phyloP scores from a whole-genome alignment of 2,113 vertebrate species.

The Pitta sordida region DNA sequence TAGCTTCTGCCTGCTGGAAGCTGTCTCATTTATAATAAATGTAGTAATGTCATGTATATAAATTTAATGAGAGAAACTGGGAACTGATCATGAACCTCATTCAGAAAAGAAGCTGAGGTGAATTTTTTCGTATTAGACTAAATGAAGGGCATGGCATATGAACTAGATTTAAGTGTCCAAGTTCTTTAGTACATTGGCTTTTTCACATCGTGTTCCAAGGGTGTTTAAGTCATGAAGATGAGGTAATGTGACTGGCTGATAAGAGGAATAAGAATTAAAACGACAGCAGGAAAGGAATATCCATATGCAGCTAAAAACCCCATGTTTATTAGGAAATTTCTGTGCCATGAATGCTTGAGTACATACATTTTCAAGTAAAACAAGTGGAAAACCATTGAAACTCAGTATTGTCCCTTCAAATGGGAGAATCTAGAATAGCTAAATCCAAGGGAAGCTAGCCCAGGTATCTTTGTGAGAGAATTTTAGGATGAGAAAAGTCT shows the following conservation, averaged over 20 bases:
- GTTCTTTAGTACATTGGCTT: not conserved
- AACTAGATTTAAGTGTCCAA: not conserved
- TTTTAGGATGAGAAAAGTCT: not conserved
- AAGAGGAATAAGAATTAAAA: not conserved
- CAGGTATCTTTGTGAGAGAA: not conserved
- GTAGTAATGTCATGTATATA: not conserved
- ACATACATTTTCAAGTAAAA: not conserved
- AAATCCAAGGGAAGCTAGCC: not conserved
- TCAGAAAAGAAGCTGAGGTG: not conserved
- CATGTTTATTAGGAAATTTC: not conserved
- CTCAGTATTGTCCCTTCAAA: not conserved
- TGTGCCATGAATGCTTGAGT: not conserved
- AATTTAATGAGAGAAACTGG: slow-evolving; percentile 16
- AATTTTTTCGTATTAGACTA: not conserved
- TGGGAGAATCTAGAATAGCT: not conserved
- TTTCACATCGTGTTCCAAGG: slow-evolving; percentile 6
- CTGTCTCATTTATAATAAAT: not conserved
- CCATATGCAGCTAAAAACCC: not conserved
- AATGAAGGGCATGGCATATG: slow-evolving; percentile 29
- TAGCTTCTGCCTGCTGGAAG: not conserved
- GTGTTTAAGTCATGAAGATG: not conserved
- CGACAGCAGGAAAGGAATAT: not conserved
- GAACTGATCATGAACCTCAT: slow-evolving; percentile 10
- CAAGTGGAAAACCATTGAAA: not conserved
- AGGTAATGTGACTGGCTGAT: not conserved